Base-by-base conservation (phyloP, 2,797 vertebrate genomes). In the Distichodus sexfasciatus region DNA sequence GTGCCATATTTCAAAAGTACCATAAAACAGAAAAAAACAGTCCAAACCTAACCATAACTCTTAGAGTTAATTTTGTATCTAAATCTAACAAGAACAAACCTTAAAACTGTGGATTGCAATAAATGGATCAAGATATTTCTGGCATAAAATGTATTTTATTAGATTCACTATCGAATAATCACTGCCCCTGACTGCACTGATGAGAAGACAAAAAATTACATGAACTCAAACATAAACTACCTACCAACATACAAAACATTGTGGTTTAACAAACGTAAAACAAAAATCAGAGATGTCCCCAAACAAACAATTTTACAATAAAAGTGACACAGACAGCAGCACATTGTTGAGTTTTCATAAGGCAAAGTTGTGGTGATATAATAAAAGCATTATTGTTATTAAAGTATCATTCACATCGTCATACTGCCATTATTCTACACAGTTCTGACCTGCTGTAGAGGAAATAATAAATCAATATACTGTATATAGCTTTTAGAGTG, bases 361-460 rank as follows among this genome's bases (percentile, higher is more conserved):
- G 60, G 69, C 69, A 71, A 55, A 47, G 31, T 38, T 57, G n/a
- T 71, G 69, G 41, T 57, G 35, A 28, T 55, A 46, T 54, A 71
- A 28, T 50, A 71, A 62, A 61, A 26, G 38, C 11, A 36, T 63
- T 46, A 10, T 21, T 36, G 3, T 55, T 36, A 35, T 11, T 55
- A 46, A 21, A 15, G 14, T 19, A 46, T 10, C 17, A 46, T 6
- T 26, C 6, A 24, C 15, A 24, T 17, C 26, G 10, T 48, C 3
- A 24, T 46, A 46, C 31, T 33, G 31, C 17, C 8, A 3, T 46
- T 6, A 46, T 19, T 17, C n/a, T 17, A 21, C 43, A 46, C 15
- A 8, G 7, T 21, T 46, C 43, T n/a, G n/a, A n/a, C n/a, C n/a
- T 46, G 43, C 17, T 46, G 43, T 21, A 21, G 43, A 7, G 21